phyloP scores from a whole-genome alignment of 2,113 vertebrate genomes.

The Euleptes europaea region DNA sequence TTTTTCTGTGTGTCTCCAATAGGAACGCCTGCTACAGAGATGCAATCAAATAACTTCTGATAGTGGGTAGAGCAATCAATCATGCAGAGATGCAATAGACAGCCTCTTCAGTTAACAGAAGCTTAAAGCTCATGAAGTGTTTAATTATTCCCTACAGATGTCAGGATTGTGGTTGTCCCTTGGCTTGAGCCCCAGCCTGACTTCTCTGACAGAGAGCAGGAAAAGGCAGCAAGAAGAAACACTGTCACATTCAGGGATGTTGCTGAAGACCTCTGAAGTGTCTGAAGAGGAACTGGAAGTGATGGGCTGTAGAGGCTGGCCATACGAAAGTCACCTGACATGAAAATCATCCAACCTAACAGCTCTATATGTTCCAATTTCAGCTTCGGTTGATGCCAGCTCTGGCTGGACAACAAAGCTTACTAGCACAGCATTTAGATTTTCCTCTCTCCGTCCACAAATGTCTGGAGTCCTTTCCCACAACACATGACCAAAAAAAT shows the following conservation, averaged over 20 bases:
- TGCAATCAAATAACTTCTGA: neutral
- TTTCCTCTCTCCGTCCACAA: neutral
- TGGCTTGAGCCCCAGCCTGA: neutral
- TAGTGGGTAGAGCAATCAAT: neutral
- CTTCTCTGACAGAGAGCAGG: neutral
- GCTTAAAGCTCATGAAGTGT: neutral
- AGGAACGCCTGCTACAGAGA: neutral
- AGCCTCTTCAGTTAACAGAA: neutral
- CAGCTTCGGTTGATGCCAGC: neutral
- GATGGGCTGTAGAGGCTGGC: no score
- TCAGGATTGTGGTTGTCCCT: neutral
- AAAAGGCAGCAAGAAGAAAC: no score
- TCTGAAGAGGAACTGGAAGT: no score
- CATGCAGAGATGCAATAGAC: neutral
- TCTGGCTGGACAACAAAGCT: neutral
- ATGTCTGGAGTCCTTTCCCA: constrained; percentile 16
- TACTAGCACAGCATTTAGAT: neutral
- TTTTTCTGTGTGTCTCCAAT: neutral
- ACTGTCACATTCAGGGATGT: no score
- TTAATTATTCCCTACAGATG: neutral
- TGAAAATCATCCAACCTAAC: neutral
- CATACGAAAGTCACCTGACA: no score
- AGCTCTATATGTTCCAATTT: neutral
- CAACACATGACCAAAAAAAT: neutral
- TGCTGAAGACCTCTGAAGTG: no score